Evolutionary conservation across 2,888 invertebrate genomes (phyloP).

Genomic region (Ophion obscuratus): DNA sequence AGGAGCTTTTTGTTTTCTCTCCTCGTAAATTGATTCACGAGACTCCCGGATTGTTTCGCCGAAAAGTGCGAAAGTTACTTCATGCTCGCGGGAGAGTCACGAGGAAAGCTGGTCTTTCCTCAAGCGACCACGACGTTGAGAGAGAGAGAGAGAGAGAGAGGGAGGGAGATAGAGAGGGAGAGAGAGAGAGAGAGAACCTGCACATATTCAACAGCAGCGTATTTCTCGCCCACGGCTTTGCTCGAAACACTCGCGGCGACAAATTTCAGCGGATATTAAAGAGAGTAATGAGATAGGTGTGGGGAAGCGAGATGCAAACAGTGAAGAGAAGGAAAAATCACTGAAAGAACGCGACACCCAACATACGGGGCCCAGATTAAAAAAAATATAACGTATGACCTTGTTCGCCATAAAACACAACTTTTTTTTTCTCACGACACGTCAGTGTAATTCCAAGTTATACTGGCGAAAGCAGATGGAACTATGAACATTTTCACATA

Average conservation of each 20-base stretch:
- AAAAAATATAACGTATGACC: slow-evolving; percentile 32
- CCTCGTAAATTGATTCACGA: slow-evolving; percentile 62
- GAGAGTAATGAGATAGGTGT: slow-evolving; percentile 39
- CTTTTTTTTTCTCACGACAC: background rate
- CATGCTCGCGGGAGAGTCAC: slow-evolving; percentile 54
- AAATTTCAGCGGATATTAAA: slow-evolving; percentile 57
- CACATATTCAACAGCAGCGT: slow-evolving; percentile 19
- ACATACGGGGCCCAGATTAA: slow-evolving; percentile 13
- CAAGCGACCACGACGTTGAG: slow-evolving; percentile 11
- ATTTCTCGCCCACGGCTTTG: slow-evolving; percentile 13
- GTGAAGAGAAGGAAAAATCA: slow-evolving; percentile 43
- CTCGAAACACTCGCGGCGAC: slow-evolving; percentile 45
- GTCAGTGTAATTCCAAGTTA: background rate
- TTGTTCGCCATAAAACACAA: background rate
- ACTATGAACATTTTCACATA: background rate
- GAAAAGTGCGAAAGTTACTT: slow-evolving; percentile 61
- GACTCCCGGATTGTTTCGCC: slow-evolving; percentile 48
- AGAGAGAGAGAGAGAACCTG: background rate
- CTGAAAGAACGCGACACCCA: slow-evolving; percentile 2
- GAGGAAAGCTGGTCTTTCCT: slow-evolving; percentile 35
- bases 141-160: background rate
- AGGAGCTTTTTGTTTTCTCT: slow-evolving; percentile 52
- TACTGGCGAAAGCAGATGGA: background rate
- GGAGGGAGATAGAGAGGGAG: background rate
- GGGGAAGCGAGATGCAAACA: slow-evolving; percentile 30